Conservation (phyloP, 2,113 vertebrate species). For the Lepisosteus oculatus region DNA sequence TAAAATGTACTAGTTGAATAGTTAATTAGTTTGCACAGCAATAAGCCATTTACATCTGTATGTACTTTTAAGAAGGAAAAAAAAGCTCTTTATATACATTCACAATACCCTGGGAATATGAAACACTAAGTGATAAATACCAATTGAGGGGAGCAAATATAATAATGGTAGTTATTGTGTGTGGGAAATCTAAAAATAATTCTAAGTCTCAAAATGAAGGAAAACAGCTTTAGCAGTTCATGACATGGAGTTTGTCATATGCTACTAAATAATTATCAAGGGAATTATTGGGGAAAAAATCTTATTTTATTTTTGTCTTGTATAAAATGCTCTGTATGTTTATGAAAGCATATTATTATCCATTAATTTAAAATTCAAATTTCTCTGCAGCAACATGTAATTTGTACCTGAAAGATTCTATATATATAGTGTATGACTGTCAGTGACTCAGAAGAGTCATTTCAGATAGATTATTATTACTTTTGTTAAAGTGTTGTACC, state of each 20-base stretch:
- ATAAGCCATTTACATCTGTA: conserved; percentile 51
- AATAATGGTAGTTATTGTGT: background rate
- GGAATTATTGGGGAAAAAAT: background rate
- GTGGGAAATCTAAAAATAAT: background rate
- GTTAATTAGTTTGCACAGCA: conserved; percentile 59
- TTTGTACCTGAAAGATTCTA: too few relatives aligned
- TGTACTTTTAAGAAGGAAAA: conserved; percentile 41
- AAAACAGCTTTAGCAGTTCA: background rate
- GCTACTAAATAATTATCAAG: background rate
- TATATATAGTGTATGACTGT: too few relatives aligned
- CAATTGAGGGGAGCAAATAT: conserved; percentile 11
- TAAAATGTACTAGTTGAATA: conserved; percentile 59
- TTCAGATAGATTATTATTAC: too few relatives aligned
- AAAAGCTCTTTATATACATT: conserved; percentile 49
- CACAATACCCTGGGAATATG: conserved; percentile 32
- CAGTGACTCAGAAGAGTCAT: too few relatives aligned
- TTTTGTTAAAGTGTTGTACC: too few relatives aligned
- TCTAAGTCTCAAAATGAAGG: background rate
- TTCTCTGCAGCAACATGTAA: too few relatives aligned
- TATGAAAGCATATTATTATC: too few relatives aligned
- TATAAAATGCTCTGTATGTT: too few relatives aligned
- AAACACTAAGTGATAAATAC: conserved; percentile 21
- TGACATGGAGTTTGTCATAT: background rate
- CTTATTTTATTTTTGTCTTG: too few relatives aligned
- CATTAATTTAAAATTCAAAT: too few relatives aligned